Evolutionary conservation across 2,888 invertebrate genomes (phyloP), one percentile per base, ranked within the genome.

Genomic region (Pyrgus malvae): DNA sequence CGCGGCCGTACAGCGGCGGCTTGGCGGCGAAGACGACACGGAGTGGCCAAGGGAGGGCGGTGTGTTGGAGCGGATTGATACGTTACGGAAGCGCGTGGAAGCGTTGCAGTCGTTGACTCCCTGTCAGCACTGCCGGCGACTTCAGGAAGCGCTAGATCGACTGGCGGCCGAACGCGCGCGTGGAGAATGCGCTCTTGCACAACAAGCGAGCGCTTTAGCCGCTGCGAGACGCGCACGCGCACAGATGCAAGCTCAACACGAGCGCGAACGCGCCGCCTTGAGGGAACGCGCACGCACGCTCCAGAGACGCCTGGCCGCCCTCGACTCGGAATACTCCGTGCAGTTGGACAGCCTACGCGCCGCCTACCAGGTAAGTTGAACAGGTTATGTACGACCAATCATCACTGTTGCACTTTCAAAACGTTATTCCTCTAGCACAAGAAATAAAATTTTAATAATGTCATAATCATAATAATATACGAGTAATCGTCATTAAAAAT

Each of bases 271-370:
- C 61, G 92, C 92, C 21, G 91, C 91, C 57, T 84, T 93, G 50
- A 79, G 94, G 25, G 95, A 96, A 69, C 93, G 94, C 55, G 93
- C 95, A 54, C 92, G 93, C 56, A 92, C 93, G 59, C 83, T 96
- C 65, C 95, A 95, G 76, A 91, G 93, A 27, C 91, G 94, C 16
- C 91, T 96, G 60, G 94, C 93, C 61, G 92, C 94, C 27, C 89
- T 96, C 56, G 95, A 96, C 77, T 93, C 95, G 5, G 97, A 97
- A 80, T 96, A 96, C 79, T 93, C 95, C 50, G 95, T 95, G 66
- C 97, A 97, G 78, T 92, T 96, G 53, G 95, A 95, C 69, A 95
- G 94, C 69, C 84, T 97, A 51, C 91, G 96, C 35, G 94, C 94
- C 11, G 95, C 95, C 5, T 96, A 96, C 76, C 93, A 88, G 81